phyloP scores from a whole-genome alignment of 1,140 invertebrate genomes.

The Drosophila watanabei region DNA sequence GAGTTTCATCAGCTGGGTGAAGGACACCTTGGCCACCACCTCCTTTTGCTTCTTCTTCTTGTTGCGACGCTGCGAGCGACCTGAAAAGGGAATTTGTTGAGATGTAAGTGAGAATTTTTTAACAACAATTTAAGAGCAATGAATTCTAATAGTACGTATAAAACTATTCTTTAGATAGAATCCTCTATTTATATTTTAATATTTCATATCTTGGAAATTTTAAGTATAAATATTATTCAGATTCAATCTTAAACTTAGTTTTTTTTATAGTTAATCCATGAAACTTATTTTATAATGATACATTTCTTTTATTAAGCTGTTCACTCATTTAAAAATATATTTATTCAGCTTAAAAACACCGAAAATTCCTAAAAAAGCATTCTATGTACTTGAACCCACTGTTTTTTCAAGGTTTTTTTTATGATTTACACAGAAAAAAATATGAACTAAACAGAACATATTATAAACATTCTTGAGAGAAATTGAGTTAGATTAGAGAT shows the following conservation, averaged over 20 bases:
- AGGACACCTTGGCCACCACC: conserved; percentile 63
- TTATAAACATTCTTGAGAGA: not conserved
- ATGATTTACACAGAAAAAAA: not conserved
- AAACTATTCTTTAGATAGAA: too few species aligned
- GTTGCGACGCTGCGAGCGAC: conserved; percentile 61
- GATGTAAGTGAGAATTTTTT: too few species aligned
- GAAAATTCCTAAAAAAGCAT: not conserved
- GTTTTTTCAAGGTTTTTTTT: not conserved
- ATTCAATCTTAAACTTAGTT: not conserved
- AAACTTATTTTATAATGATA: not conserved
- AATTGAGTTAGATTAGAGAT: not conserved
- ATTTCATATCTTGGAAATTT: too few species aligned
- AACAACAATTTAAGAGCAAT: too few species aligned
- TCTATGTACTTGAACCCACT: not conserved
- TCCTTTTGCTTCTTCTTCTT: conserved; percentile 65
- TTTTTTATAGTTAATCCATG: not conserved
- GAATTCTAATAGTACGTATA: too few species aligned
- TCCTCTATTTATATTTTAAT: too few species aligned
- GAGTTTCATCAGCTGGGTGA: conserved; percentile 89
- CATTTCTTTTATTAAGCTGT: not conserved
- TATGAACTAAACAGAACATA: not conserved
- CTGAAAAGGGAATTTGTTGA: conserved; percentile 5
- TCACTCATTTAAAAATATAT: not conserved
- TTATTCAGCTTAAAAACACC: not conserved
- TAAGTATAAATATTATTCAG: too few species aligned